Conservation (phyloP, 2,113 vertebrate species). For the Porphyrio hochstetteri region DNA sequence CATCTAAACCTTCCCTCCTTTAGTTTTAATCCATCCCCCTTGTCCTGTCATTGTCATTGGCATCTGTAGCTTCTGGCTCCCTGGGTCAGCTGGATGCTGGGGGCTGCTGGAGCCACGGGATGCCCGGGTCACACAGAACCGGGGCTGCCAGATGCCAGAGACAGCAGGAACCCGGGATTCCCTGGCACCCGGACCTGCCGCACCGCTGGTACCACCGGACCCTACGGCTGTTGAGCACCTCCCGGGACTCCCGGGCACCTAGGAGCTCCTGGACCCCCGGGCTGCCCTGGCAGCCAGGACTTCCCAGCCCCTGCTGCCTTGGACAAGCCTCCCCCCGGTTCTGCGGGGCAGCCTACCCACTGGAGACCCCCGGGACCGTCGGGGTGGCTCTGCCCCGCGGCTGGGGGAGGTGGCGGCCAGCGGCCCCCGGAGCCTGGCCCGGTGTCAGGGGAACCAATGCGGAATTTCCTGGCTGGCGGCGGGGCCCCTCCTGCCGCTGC, state of each 20-base stretch:
- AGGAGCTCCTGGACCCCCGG: not conserved
- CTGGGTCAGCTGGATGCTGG: not conserved
- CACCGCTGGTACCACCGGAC: not conserved
- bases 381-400: not conserved
- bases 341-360: not conserved
- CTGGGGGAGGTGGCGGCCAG: not conserved
- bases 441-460: slow-evolving; percentile 61
- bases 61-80: not conserved
- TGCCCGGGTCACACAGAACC: not conserved
- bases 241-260: not conserved
- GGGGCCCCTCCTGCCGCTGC: slow-evolving; percentile 32
- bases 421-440: slow-evolving; percentile 25
- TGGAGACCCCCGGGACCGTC: not conserved
- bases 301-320: not conserved
- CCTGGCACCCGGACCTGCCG: no score
- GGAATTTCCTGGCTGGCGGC: slow-evolving; percentile 62
- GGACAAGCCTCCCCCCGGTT: not conserved
- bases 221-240: not conserved
- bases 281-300: not conserved
- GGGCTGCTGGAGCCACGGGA: not conserved
- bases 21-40: no score
- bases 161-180: no score
- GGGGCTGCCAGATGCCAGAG: not conserved
- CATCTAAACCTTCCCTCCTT: no score
- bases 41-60: no score